phyloP scores from a whole-genome alignment of 92 coral and sea anemone genomes.

The Isaurus tuberculatus region DNA sequence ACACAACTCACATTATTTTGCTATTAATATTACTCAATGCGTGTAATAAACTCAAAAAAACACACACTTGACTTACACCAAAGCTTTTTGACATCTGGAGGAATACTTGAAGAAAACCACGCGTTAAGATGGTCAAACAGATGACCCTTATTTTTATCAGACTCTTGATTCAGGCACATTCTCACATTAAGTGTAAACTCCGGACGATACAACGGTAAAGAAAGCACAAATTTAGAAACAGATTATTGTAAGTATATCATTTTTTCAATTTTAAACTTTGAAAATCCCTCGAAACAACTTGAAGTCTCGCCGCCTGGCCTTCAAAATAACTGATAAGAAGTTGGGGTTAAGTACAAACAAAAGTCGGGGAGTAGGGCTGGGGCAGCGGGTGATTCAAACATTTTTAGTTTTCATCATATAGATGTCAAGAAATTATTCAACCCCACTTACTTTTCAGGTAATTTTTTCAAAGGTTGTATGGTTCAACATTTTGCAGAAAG shows the following conservation, averaged over 20 bases:
- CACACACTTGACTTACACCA: constrained; percentile 2
- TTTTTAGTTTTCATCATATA: not conserved
- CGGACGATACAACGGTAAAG: not conserved
- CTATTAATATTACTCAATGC: no score
- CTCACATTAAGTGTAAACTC: not conserved
- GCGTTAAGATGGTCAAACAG: not conserved
- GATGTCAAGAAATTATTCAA: not conserved
- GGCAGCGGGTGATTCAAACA: not conserved
- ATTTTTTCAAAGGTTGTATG: no score
- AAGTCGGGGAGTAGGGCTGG: not conserved
- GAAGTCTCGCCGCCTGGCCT: not conserved
- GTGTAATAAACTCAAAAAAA: not conserved
- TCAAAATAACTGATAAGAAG: not conserved
- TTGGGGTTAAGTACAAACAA: not conserved
- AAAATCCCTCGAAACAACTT: not conserved
- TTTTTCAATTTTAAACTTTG: not conserved
- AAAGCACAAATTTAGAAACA: not conserved
- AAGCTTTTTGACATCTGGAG: not conserved
- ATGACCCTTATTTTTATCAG: not conserved
- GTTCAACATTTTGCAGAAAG: no score
- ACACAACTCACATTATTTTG: no score
- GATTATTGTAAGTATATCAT: not conserved
- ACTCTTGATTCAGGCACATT: not conserved
- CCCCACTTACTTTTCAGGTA: not conserved
- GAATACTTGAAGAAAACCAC: constrained; percentile 4